phyloP scores from a whole-genome alignment of 1,140 invertebrate species.

The Ceratosolen fusciceps region DNA sequence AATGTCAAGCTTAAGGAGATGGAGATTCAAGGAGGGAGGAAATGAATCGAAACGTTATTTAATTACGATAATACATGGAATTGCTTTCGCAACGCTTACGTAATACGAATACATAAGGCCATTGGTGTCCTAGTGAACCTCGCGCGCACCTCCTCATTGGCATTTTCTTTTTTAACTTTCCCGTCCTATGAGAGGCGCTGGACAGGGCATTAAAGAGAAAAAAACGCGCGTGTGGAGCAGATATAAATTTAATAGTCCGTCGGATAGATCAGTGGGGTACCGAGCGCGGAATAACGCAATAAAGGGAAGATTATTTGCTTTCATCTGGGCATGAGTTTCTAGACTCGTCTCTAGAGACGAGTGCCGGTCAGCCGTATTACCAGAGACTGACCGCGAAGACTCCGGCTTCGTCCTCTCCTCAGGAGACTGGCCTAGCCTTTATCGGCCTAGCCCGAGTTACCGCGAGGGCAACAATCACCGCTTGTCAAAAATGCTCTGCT shows the following conservation, averaged over 20 bases:
- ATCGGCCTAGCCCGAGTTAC: too few species aligned
- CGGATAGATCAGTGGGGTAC: neutral
- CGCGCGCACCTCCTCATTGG: neutral
- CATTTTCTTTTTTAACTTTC: neutral
- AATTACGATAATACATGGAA: neutral
- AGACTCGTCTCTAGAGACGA: too few species aligned
- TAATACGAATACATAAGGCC: neutral
- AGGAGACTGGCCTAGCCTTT: too few species aligned
- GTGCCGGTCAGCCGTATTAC: too few species aligned
- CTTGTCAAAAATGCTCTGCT: too few species aligned
- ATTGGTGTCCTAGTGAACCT: neutral
- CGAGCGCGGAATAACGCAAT: neutral
- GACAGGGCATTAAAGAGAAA: neutral
- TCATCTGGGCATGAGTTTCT: too few species aligned
- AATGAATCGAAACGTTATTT: neutral
- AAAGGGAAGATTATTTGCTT: neutral
- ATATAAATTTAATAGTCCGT: slow-evolving; percentile 2
- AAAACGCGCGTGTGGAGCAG: neutral
- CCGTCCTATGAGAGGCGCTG: neutral
- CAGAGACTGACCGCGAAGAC: too few species aligned
- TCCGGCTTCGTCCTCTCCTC: too few species aligned
- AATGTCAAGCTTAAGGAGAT: neutral
- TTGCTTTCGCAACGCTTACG: neutral
- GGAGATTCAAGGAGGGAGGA: neutral
- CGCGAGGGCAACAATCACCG: too few species aligned